Conservation (phyloP, 1,140 invertebrate species). For the Drosophila trapezifrons region DNA sequence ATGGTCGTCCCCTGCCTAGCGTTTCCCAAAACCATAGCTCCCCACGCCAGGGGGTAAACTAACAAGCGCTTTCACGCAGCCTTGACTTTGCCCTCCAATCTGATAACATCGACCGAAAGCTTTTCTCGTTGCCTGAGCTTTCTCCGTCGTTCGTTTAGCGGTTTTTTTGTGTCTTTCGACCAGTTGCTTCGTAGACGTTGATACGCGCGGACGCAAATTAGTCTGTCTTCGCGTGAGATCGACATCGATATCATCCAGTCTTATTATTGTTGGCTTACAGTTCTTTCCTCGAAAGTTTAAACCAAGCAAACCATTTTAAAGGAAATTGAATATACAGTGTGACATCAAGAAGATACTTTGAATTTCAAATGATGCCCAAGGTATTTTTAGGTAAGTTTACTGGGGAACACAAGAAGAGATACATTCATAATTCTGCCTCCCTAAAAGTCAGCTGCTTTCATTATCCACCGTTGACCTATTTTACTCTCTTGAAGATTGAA, state of each 20-base stretch:
- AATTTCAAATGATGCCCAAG: conserved; percentile 52
- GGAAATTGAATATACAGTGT: background rate
- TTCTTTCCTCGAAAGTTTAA: background rate
- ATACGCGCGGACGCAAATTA: conserved; percentile 28
- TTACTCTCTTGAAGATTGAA: background rate
- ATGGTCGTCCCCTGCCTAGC: background rate
- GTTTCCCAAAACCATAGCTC: background rate
- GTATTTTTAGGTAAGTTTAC: conserved; percentile 56
- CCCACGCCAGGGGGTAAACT: background rate
- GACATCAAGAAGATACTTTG: background rate
- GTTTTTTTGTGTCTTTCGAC: conserved; percentile 9
- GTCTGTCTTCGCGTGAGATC: conserved; percentile 32
- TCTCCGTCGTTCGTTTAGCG: background rate
- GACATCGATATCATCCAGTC: conserved; percentile 13
- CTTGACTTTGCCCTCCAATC: conserved; percentile 32
- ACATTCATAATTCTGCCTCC: background rate
- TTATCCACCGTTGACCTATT: background rate
- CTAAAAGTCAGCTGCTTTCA: background rate
- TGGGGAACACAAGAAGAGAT: background rate
- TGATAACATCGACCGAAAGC: conserved; percentile 17
- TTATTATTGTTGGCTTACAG: background rate
- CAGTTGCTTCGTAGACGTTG: conserved; percentile 49
- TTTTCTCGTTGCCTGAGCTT: conserved; percentile 4
- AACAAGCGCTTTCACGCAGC: conserved; percentile 11
- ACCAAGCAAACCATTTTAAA: background rate